Percentiles rank a stretch among this genome's conserved stretches.
Conservation (phyloP, 2,797 vertebrate genomes). For the Strix occidentalis region DNA sequence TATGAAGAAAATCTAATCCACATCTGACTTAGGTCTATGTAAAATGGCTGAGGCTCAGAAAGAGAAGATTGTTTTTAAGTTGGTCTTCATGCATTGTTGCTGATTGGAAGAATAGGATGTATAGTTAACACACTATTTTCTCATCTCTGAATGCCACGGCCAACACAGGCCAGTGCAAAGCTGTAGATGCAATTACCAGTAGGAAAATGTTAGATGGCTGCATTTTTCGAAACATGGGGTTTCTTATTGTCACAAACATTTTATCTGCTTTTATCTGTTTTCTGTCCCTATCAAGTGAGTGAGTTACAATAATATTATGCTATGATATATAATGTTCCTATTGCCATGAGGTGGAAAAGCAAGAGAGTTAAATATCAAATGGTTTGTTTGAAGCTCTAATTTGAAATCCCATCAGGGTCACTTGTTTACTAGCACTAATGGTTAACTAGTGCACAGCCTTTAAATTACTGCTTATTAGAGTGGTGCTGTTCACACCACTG, state of each 20-base stretch:
- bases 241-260: background rate
- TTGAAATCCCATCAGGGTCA: constrained; percentile 71
- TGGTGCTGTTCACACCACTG: constrained; percentile 46
- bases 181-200: background rate
- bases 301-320: constrained; percentile 1
- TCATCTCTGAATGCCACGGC: background rate
- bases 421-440: constrained; percentile 72
- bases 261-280: background rate
- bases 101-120: background rate
- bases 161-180: background rate
- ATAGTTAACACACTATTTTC: background rate
- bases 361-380: constrained; percentile 45
- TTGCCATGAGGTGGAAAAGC: constrained; percentile 29
- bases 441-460: constrained; percentile 48
- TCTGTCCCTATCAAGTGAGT: background rate
- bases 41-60: background rate
- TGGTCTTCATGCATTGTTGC: background rate
- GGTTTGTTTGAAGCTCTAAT: constrained; percentile 60
- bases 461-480: constrained; percentile 59
- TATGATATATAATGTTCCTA: constrained; percentile 1
- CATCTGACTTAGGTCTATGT: background rate
- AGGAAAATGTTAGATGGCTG: background rate
- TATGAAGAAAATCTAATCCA: background rate
- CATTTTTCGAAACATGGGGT: background rate
- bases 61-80: background rate